phyloP scores from a whole-genome alignment of 2,888 invertebrate species.

The Cantharis rufa region DNA sequence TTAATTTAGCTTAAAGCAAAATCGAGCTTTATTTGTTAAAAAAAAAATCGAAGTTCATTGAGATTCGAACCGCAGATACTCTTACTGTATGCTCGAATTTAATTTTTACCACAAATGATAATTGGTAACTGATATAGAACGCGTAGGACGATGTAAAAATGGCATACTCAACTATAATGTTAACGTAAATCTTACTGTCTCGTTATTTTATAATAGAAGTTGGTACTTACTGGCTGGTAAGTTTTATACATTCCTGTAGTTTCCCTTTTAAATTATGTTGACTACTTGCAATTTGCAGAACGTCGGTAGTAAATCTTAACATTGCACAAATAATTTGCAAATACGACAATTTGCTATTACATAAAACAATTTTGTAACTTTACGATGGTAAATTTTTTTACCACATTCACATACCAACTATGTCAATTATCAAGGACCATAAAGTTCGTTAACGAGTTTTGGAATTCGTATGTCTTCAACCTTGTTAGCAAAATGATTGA shows the following conservation, averaged over 20 bases:
- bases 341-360: background rate
- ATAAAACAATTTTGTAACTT: background rate
- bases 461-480: background rate
- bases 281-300: slow-evolving; percentile 1
- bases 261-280: slow-evolving; percentile 1
- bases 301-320: background rate
- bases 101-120: background rate
- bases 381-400: background rate
- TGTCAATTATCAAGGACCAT: background rate
- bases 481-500: background rate
- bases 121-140: background rate
- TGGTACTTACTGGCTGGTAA: background rate
- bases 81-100: background rate
- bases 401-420: background rate
- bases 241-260: background rate
- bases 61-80: background rate
- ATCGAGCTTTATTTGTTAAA: background rate
- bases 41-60: background rate
- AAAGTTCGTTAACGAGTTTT: background rate
- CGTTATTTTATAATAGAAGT: slow-evolving; percentile 2
- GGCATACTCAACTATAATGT: background rate
- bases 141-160: background rate
- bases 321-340: background rate
- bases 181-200: background rate
- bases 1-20: background rate